Conservation (phyloP, 2,113 vertebrate species). For the Pheucticus melanocephalus region DNA sequence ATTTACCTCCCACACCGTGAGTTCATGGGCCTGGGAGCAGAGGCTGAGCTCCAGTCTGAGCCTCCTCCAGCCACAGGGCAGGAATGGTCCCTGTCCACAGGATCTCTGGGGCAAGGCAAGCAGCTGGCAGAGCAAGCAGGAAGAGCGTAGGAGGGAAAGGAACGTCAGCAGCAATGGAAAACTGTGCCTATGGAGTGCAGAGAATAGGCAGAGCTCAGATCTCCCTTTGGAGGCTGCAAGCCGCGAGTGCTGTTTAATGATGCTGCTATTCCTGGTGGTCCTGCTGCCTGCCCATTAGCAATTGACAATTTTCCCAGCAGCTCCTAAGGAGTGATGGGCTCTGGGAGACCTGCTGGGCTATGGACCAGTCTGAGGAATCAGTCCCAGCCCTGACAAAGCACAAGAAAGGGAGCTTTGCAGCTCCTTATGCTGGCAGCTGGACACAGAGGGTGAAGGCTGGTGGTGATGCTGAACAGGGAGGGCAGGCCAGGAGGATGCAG, state of each 20-base stretch:
- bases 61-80: not conserved
- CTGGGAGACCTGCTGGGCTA: not conserved
- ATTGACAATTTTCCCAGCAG: not conserved
- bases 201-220: not conserved
- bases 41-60: fast-evolving
- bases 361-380: not conserved
- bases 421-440: not conserved
- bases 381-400: not conserved
- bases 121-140: not conserved
- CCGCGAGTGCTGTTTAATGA: not conserved
- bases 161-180: not conserved
- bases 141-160: not conserved
- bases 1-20: not conserved
- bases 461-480: fast-evolving
- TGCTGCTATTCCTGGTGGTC: fast-evolving
- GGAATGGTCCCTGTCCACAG: not conserved
- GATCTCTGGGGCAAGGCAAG: not conserved
- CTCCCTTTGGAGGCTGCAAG: not conserved
- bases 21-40: fast-evolving
- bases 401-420: not conserved
- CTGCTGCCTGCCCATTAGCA: not conserved
- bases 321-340: not conserved
- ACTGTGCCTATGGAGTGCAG: not conserved
- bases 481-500: not conserved
- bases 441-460: fast-evolving